A percentile compares a stretch with the other conserved stretches of the same genome.
phyloP scores from a whole-genome alignment of 2,797 vertebrate species.

The Myotis planiceps region DNA sequence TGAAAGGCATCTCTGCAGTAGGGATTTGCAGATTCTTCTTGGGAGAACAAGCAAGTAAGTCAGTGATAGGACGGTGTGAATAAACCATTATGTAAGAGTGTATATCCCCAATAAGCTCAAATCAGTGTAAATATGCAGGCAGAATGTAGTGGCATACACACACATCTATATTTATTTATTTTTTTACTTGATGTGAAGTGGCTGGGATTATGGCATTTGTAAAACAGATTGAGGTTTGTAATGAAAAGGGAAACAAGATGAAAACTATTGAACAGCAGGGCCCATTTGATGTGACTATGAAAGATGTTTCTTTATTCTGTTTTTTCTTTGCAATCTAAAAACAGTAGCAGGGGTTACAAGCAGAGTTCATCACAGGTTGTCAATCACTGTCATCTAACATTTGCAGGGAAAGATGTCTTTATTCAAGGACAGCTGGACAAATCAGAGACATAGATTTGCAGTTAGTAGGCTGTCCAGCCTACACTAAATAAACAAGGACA shows the following conservation, averaged over 20 bases:
- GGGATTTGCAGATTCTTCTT: background rate
- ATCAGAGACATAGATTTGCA: constrained; percentile 91
- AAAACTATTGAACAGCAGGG: constrained; percentile 89
- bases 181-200: constrained; percentile 52
- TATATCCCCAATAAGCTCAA: constrained; percentile 66
- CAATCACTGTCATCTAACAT: constrained; percentile 92
- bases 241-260: constrained; percentile 87
- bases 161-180: background rate
- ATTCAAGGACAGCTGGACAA: constrained; percentile 91
- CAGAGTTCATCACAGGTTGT: constrained; percentile 89
- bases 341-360: constrained; percentile 90
- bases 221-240: constrained; percentile 87
- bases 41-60: constrained; percentile 58
- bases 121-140: background rate
- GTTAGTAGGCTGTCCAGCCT: constrained; percentile 90
- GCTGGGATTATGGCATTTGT: constrained; percentile 79
- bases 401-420: constrained; percentile 90
- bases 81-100: constrained; percentile 69
- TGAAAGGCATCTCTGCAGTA: background rate
- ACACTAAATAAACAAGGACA: constrained; percentile 92
- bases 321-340: constrained; percentile 89
- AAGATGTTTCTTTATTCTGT: constrained; percentile 90
- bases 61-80: constrained; percentile 47
- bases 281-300: constrained; percentile 89
- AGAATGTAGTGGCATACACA: constrained; percentile 47